Evolutionary conservation across 2,888 invertebrate genomes (phyloP).

Genomic region (Reticulitermes lucifugus): DNA sequence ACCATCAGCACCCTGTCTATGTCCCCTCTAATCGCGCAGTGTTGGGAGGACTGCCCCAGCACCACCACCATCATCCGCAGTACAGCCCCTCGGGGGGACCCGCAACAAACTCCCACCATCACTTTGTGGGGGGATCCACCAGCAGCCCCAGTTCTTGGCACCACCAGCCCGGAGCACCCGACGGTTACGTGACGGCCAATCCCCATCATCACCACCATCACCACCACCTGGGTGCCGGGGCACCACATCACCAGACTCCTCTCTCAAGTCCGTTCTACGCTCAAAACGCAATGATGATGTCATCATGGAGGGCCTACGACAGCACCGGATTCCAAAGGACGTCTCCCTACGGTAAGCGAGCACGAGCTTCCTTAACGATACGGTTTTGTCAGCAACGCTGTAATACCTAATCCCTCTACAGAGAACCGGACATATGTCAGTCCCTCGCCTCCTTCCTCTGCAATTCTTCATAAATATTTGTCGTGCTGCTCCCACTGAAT

Average conservation of each 20-base stretch:
- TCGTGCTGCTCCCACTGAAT: too few relatives aligned
- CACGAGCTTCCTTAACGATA: too few relatives aligned
- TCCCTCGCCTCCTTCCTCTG: too few relatives aligned
- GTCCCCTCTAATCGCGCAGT: constrained; percentile 73
- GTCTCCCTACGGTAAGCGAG: constrained; percentile 77
- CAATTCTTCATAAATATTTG: too few relatives aligned
- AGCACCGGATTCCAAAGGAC: constrained; percentile 77
- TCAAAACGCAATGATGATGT: constrained; percentile 81
- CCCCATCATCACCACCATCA: constrained; percentile 63
- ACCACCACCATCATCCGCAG: constrained; percentile 56
- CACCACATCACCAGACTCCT: constrained; percentile 8
- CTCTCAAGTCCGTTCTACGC: constrained; percentile 75
- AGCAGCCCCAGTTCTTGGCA: constrained; percentile 36
- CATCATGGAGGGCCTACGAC: constrained; percentile 78
- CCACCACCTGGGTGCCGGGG: constrained; percentile 56
- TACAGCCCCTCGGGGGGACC: constrained; percentile 57
- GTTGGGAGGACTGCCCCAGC: constrained; percentile 58
- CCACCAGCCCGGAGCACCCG: constrained; percentile 27
- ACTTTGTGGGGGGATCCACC: constrained; percentile 35
- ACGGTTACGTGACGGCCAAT: constrained; percentile 57
- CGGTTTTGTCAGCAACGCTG: too few relatives aligned
- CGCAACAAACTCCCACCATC: constrained; percentile 62
- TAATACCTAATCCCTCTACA: too few relatives aligned
- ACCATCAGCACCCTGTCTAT: constrained; percentile 68
- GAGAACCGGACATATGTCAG: too few relatives aligned